Percentiles rank a stretch among this genome's conserved stretches.
These are phyloP conservation scores for Nilaparvata lugens DNA, from an alignment of 1,140 invertebrate genomes.

Conservation along the genomic window DNA sequence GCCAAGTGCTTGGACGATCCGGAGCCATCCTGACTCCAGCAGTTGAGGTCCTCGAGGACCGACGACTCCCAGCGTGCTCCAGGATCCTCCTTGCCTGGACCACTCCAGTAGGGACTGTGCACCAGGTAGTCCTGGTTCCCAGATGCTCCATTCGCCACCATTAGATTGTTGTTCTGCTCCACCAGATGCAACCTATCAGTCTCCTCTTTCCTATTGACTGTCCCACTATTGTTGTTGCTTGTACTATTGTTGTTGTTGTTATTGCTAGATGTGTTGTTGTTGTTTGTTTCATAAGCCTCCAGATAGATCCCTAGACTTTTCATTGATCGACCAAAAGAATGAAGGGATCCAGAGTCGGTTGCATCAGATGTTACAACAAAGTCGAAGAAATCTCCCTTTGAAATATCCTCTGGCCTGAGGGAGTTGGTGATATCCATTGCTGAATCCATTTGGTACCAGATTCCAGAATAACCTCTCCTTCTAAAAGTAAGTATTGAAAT, in stretches of 20 bases:
- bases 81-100: conserved; percentile 38
- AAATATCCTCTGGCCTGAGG: conserved; percentile 23
- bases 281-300: conserved; percentile 51
- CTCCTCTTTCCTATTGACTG: not conserved
- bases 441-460: not conserved
- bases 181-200: not conserved
- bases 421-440: conserved; percentile 15
- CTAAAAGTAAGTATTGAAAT: too few relatives aligned
- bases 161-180: conserved; percentile 21
- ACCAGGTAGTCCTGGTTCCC: conserved; percentile 26
- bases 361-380: conserved; percentile 61
- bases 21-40: conserved; percentile 56
- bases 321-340: conserved; percentile 16
- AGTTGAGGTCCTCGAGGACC: conserved; percentile 69
- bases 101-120: conserved; percentile 41
- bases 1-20: conserved; percentile 34
- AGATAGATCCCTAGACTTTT: conserved; percentile 30
- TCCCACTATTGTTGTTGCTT: conserved; percentile 6
- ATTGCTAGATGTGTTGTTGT: conserved; percentile 35
- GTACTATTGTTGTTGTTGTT: conserved; percentile 7
- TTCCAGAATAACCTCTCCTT: too few relatives aligned
- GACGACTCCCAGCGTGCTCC: conserved; percentile 53
- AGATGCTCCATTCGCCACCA: conserved; percentile 22
- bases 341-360: conserved; percentile 8
- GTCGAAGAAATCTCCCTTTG: conserved; percentile 77